Evolutionary conservation across 2,888 invertebrate genomes (phyloP), one percentile per base, ranked within the genome.

Genomic region (Timema cristinae): DNA sequence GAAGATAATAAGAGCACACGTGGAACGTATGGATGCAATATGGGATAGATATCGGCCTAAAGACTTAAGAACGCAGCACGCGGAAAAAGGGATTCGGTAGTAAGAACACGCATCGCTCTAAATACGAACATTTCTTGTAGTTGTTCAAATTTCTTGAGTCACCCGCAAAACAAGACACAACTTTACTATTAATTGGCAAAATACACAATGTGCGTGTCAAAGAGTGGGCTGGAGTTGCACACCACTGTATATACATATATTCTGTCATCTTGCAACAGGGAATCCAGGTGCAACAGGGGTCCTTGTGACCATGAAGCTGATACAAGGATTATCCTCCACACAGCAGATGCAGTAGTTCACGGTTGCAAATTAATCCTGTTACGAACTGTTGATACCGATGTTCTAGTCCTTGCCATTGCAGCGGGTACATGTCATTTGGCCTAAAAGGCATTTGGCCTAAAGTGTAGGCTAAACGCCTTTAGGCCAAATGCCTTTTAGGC

Each of bases 351-450:
- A 13, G 15, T 59, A 59, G 59, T n/a, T 59, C 15, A n/a, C 15
- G 15, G 59, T 8, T 59, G 59, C 32, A 59, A 59, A 9, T n/a
- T n/a, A 11, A 59, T 59, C 59, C 13, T 11, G 15, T 59, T 59
- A n/a, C 15, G 59, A 59, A 59, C 59, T 16, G 59, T n/a, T 59
- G 59, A 59, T 59, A 59, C 59, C 9, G 15, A n/a, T 59, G 59
- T 59, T 13, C 13, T 59, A 13, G 59, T 59, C 59, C n/a, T 59
- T 59, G 59, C 13, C 13, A 59, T n/a, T 59, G 59, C 15, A 7
- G 59, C n/a, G 16, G n/a, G 7, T n/a, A n/a, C 59, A 59, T n/a
- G n/a, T n/a, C n/a, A n/a, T n/a, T n/a, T n/a, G n/a, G n/a, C n/a
- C n/a, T n/a, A n/a, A n/a, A n/a, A n/a, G n/a, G n/a, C n/a, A n/a